Conservation (phyloP, 2,797 vertebrate species). For the Vespertilio murinus region DNA sequence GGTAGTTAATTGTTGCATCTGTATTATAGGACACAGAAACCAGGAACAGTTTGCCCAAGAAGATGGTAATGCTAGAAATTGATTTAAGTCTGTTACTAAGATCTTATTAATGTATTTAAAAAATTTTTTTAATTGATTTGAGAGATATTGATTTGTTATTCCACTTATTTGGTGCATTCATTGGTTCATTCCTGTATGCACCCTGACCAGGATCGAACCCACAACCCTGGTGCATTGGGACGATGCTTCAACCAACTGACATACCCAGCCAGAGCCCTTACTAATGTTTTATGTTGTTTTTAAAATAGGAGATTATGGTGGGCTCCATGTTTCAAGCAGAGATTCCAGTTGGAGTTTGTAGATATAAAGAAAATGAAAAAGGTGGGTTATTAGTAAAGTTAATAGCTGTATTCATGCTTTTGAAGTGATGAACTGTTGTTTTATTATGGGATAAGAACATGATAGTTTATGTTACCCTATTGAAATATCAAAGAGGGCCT, state of each 20-base stretch:
- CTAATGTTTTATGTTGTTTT: conserved; percentile 62
- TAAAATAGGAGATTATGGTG: conserved; percentile 97
- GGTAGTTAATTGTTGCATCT: conserved; percentile 51
- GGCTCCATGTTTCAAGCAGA: conserved; percentile 99
- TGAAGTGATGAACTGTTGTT: neutral
- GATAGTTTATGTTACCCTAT: neutral
- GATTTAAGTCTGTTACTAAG: conserved; percentile 16
- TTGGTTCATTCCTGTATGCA: neutral
- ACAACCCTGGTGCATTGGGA: neutral
- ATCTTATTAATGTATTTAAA: conserved; percentile 64
- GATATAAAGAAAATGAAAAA: conserved; percentile 97
- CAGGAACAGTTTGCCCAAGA: conserved; percentile 40
- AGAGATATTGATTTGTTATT: neutral
- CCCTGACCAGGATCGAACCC: neutral
- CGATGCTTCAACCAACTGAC: neutral
- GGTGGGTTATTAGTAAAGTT: conserved; percentile 84
- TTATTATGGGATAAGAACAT: neutral
- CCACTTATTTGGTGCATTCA: neutral
- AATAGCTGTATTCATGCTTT: neutral
- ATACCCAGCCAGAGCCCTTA: neutral
- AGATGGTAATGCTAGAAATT: conserved; percentile 45
- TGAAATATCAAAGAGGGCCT: neutral
- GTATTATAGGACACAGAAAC: conserved; percentile 53
- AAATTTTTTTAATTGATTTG: conserved; percentile 1
- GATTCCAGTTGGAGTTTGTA: conserved; percentile 93